phyloP scores from a whole-genome alignment of 2,888 invertebrate genomes.

The Watsonalla binaria region DNA sequence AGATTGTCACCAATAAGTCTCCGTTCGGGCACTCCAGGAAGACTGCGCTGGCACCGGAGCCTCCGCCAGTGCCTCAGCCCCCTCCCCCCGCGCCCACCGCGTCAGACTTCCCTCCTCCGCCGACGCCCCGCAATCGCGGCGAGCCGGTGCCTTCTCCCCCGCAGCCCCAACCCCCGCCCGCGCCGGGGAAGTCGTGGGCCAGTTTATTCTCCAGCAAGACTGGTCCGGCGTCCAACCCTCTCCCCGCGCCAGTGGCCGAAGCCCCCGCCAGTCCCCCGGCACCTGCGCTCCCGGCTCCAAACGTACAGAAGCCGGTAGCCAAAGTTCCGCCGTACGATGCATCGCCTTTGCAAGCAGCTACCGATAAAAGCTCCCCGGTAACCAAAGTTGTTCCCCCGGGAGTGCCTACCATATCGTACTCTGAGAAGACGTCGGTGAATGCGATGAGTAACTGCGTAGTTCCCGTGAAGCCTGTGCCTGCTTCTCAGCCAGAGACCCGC shows the following conservation, averaged over 20 bases:
- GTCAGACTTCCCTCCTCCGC: constrained; percentile 73
- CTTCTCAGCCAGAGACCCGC: constrained; percentile 29
- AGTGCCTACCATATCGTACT: constrained; percentile 45
- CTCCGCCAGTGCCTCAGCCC: constrained; percentile 56
- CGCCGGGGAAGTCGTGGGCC: constrained; percentile 81
- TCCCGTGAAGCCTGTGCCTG: constrained; percentile 25
- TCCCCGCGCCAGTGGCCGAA: constrained; percentile 40
- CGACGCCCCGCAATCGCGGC: constrained; percentile 63
- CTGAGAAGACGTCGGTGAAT: constrained; percentile 61
- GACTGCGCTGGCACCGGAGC: constrained; percentile 44
- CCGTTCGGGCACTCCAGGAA: constrained; percentile 70
- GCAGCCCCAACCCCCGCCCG: constrained; percentile 58
- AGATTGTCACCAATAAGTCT: constrained; percentile 71
- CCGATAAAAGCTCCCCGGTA: constrained; percentile 44
- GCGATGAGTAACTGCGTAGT: constrained; percentile 39
- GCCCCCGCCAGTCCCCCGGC: constrained; percentile 47
- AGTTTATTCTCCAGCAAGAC: constrained; percentile 79
- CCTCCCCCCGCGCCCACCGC: constrained; percentile 70
- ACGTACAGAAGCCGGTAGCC: constrained; percentile 77
- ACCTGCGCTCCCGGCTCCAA: constrained; percentile 38
- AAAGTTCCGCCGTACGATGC: constrained; percentile 80
- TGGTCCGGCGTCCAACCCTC: constrained; percentile 24
- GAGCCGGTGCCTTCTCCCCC: constrained; percentile 54
- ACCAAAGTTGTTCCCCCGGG: constrained; percentile 24
- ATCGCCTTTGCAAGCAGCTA: constrained; percentile 54